Evolutionary conservation across 2,888 invertebrate genomes (phyloP).

Genomic region (Eledone cirrhosa): DNA sequence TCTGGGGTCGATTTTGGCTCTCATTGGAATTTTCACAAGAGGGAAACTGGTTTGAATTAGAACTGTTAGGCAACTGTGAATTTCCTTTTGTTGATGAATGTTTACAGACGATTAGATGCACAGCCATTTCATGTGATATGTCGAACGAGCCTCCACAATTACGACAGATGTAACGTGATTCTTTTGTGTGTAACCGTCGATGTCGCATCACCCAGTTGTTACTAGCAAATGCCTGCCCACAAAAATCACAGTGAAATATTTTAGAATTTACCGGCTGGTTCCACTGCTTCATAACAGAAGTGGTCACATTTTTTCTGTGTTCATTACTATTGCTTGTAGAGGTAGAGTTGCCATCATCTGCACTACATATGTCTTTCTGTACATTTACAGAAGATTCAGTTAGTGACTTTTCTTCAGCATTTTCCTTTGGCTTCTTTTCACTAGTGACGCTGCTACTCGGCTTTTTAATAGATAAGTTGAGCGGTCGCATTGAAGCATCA

Average conservation of each 20-base stretch:
- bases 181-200: background rate
- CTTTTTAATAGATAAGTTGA: too few species aligned
- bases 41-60: background rate
- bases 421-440: too few species aligned
- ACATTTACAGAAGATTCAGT: too few species aligned
- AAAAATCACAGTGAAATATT: constrained; percentile 11
- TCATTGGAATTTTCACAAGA: background rate
- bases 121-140: background rate
- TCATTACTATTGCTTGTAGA: background rate
- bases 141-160: constrained; percentile 3
- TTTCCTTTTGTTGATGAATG: background rate
- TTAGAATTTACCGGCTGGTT: background rate
- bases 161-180: background rate
- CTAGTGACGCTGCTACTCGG: too few species aligned
- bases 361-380: too few species aligned
- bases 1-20: too few species aligned
- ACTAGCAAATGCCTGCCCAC: constrained; percentile 9
- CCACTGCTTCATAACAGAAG: background rate
- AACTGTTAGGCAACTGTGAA: background rate
- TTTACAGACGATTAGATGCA: background rate
- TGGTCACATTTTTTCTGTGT: background rate
- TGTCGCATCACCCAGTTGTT: constrained; percentile 3
- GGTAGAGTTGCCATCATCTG: background rate
- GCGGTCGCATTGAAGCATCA: too few species aligned
- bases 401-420: too few species aligned